Conservation (phyloP, 2,113 vertebrate species). For the Nematolebias whitei region DNA sequence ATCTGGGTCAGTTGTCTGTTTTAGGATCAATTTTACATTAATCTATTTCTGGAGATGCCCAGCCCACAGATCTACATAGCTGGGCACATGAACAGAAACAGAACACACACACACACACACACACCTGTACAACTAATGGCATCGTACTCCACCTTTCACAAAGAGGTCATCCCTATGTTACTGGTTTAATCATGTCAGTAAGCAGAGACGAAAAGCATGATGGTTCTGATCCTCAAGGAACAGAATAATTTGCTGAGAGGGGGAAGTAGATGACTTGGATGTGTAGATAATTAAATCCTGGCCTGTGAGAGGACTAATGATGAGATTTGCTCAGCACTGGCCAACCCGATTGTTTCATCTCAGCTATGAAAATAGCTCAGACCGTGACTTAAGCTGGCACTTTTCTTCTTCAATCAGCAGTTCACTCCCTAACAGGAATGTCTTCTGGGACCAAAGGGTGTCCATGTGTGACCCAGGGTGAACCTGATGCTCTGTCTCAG, state of each 20-base stretch:
- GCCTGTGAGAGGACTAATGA: slow-evolving; percentile 77
- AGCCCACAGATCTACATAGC: background rate
- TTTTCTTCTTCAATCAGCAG: slow-evolving; percentile 70
- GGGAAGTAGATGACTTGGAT: slow-evolving; percentile 63
- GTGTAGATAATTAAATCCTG: slow-evolving; percentile 75
- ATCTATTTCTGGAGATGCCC: slow-evolving; percentile 54
- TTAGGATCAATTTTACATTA: slow-evolving; percentile 67
- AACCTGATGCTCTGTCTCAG: slow-evolving; percentile 45
- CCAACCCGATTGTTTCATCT: slow-evolving; percentile 63
- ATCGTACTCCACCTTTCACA: slow-evolving; percentile 13
- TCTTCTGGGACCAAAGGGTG: slow-evolving; percentile 48
- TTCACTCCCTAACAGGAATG: slow-evolving; percentile 40
- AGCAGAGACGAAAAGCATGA: slow-evolving; percentile 45
- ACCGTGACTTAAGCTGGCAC: slow-evolving; percentile 46
- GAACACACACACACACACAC: slow-evolving; percentile 30
- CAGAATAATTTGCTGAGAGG: slow-evolving; percentile 71
- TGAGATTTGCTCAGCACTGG: slow-evolving; percentile 70
- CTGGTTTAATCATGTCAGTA: slow-evolving; percentile 47
- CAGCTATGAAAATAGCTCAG: slow-evolving; percentile 61
- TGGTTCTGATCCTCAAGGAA: slow-evolving; percentile 66
- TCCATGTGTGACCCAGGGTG: slow-evolving; percentile 40
- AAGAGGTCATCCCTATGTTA: slow-evolving; percentile 37
- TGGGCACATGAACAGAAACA: slow-evolving; percentile 10
- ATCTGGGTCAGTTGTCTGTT: slow-evolving; percentile 72
- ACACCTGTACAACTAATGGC: slow-evolving; percentile 10